Conservation (phyloP, 1,140 invertebrate species). For the Stegodyphus mimosarum region DNA sequence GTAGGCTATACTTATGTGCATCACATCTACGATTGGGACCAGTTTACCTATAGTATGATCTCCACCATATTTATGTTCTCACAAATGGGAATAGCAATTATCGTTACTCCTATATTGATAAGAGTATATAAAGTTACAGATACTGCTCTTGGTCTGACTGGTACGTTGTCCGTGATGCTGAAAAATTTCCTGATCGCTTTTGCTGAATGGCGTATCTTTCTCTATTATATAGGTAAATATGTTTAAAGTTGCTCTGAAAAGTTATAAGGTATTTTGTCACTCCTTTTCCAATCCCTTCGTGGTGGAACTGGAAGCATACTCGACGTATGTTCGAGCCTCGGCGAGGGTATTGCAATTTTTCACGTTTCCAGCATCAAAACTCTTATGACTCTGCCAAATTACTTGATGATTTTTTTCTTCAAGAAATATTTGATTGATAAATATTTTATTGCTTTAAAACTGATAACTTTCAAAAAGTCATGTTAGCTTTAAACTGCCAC, state of each 20-base stretch:
- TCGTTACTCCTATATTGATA: neutral
- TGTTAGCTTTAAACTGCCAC: too few species aligned
- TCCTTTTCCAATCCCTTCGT: neutral
- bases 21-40: slow-evolving; percentile 44
- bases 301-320: neutral
- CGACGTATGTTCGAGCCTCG: neutral
- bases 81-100: neutral
- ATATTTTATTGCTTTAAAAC: too few species aligned
- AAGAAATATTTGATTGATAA: too few species aligned
- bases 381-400: too few species aligned
- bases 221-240: slow-evolving; percentile 48
- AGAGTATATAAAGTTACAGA: slow-evolving; percentile 12
- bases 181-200: slow-evolving; percentile 13
- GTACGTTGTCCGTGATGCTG: neutral
- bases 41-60: neutral
- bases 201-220: neutral
- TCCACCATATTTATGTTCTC: slow-evolving; percentile 11
- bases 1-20: slow-evolving; percentile 24
- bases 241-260: neutral
- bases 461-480: too few species aligned
- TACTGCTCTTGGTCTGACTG: slow-evolving; percentile 4
- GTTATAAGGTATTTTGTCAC: neutral
- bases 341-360: neutral
- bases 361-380: neutral
- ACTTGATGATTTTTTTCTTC: too few species aligned